phyloP scores from a whole-genome alignment of 2,888 invertebrate genomes.

The Noctua janthina region DNA sequence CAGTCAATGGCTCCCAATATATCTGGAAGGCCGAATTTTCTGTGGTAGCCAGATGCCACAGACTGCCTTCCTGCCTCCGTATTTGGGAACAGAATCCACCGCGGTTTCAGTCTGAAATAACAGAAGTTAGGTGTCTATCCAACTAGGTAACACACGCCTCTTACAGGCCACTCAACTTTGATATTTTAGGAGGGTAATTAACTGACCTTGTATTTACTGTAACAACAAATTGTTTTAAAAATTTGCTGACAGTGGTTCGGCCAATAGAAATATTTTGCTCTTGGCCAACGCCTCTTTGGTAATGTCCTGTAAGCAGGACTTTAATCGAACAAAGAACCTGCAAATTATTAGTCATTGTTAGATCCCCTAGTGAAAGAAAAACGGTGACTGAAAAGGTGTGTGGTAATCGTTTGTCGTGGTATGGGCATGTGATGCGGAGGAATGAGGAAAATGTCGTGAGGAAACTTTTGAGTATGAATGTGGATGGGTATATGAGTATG shows the following conservation, averaged over 20 bases:
- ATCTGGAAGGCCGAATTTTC: not conserved
- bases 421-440: too few species aligned
- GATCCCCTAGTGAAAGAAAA: too few species aligned
- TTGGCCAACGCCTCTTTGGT: too few species aligned
- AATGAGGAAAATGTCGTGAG: too few species aligned
- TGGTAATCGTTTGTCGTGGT: too few species aligned
- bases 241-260: not conserved
- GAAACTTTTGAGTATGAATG: too few species aligned
- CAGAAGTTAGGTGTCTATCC: not conserved
- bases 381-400: too few species aligned
- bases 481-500: too few species aligned
- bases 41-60: not conserved
- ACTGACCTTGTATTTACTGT: not conserved
- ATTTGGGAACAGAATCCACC: not conserved
- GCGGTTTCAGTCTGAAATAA: not conserved
- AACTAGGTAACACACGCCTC: not conserved
- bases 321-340: too few species aligned
- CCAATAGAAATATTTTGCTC: too few species aligned
- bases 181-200: not conserved
- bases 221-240: not conserved
- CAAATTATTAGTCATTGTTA: too few species aligned
- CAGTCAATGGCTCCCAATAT: slow-evolving; percentile 1
- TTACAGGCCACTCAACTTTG: not conserved
- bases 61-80: not conserved
- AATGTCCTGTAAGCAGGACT: too few species aligned